These are phyloP conservation scores for Syncerus caffer DNA, from an alignment of 2,797 vertebrate genomes.

Conservation along the genomic window DNA sequence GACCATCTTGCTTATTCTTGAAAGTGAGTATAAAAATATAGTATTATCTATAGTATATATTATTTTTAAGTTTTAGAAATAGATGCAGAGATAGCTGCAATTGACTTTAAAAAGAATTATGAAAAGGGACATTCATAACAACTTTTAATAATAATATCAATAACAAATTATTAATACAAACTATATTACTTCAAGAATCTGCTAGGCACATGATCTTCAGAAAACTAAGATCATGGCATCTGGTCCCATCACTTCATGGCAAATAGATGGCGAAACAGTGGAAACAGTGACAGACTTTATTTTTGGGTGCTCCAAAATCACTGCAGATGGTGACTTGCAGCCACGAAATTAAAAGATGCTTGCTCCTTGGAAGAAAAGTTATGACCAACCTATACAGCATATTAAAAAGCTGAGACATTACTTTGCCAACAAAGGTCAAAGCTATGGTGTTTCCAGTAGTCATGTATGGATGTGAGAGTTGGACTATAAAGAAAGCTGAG, in stretches of 20 bases:
- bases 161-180: background rate
- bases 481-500: background rate
- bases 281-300: background rate
- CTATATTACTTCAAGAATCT: background rate
- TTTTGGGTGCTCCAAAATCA: background rate
- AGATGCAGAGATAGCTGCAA: background rate
- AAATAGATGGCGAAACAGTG: background rate
- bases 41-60: background rate
- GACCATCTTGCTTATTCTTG: background rate
- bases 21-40: background rate
- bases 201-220: background rate
- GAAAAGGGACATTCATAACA: background rate
- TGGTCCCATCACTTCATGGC: background rate
- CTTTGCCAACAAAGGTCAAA: background rate
- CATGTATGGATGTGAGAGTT: background rate
- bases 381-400: background rate
- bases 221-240: background rate
- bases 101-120: background rate
- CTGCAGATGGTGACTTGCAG: background rate
- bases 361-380: background rate
- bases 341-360: background rate
- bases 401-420: background rate
- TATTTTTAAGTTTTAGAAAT: conserved; percentile 9
- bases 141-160: background rate
- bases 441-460: background rate